These are phyloP conservation scores for Puntigrus tetrazona DNA, from an alignment of 2,113 vertebrate genomes.

Conservation along the genomic window DNA sequence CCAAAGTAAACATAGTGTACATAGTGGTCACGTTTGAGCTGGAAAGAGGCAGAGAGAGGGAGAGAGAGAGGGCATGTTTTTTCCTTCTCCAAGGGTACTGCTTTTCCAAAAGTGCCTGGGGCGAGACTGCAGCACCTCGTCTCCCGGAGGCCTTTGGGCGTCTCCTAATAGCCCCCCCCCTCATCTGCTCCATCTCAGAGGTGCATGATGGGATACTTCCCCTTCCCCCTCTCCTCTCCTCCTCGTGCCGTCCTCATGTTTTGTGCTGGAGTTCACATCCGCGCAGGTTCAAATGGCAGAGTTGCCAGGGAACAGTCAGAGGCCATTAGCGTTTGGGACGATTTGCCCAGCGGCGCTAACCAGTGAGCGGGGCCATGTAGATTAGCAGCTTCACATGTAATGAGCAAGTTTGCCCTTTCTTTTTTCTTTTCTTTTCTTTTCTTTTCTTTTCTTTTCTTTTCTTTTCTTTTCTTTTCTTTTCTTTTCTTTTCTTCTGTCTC, in stretches of 20 bases:
- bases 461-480: no score
- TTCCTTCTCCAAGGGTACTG: slow-evolving; percentile 87
- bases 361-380: slow-evolving; percentile 81
- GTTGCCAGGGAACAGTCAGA: slow-evolving; percentile 99
- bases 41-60: slow-evolving; percentile 56
- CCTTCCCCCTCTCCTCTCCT: slow-evolving; percentile 61
- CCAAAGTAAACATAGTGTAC: slow-evolving; percentile 49
- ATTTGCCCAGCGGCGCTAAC: slow-evolving; percentile 98
- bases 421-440: slow-evolving; percentile 38
- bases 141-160: slow-evolving; percentile 96
- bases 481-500: slow-evolving; percentile 3
- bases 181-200: slow-evolving; percentile 88
- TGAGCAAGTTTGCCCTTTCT: slow-evolving; percentile 76
- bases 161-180: slow-evolving; percentile 98
- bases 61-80: slow-evolving; percentile 69
- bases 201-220: slow-evolving; percentile 91
- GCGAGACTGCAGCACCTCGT: slow-evolving; percentile 97
- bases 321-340: slow-evolving; percentile 99
- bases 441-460: slow-evolving; percentile 47
- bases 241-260: slow-evolving; percentile 64
- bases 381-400: slow-evolving; percentile 84
- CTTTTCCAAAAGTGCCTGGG: slow-evolving; percentile 94
- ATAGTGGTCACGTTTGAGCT: slow-evolving; percentile 65
- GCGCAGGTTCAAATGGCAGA: slow-evolving; percentile 98
- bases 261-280: slow-evolving; percentile 89